Evolutionary conservation across 2,113 vertebrate species (phyloP), one percentile per base, ranked within the genome.

Genomic region (Labrus mixtus): DNA sequence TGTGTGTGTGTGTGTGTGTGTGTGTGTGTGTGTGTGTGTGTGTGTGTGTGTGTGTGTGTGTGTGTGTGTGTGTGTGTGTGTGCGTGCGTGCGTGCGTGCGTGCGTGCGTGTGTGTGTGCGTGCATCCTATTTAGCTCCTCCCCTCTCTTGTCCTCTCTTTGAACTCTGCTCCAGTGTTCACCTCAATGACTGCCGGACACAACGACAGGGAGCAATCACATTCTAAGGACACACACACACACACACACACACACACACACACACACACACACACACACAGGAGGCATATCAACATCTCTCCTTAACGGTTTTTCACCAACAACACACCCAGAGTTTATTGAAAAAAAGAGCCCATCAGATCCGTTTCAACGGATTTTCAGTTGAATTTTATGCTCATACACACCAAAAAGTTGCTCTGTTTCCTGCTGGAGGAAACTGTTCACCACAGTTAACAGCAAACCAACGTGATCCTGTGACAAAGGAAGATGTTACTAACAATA

Each of bases 121-220:
- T 22, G 22, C 29, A 41, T 36, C 41, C 15, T 50, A 45, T 61
- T 20, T 55, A 70, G 57, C 74, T 45, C 77, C 79, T 81, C 83
- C 68, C 66, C 74, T 43, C 37, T 39, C 56, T 53, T 82, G 87
- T 89, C 89, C 90, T 89, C 71, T 87, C 55, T 41, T 58, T 91
- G 87, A 91, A 91, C 91, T 83, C 66, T 78, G 76, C 59, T 66
- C 65, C 19, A 74, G 45, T 15, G 19, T 78, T 86, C 68, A 76
- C 71, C 0, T 36, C 76, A 78, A 25, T 79, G 71, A 73, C 36
- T 63, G 41, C 68, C 0, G 33, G 76, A 78, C 82, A 87, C 69
- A 64, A 68, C 74, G 73, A 79, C 73, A 57, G 62, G 48, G 60
- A 68, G 50, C 75, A 79, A 77, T 81, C 46, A 69, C 41, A 53